Conservation (phyloP, 2,888 invertebrate species). For the Sesamia inferens region DNA sequence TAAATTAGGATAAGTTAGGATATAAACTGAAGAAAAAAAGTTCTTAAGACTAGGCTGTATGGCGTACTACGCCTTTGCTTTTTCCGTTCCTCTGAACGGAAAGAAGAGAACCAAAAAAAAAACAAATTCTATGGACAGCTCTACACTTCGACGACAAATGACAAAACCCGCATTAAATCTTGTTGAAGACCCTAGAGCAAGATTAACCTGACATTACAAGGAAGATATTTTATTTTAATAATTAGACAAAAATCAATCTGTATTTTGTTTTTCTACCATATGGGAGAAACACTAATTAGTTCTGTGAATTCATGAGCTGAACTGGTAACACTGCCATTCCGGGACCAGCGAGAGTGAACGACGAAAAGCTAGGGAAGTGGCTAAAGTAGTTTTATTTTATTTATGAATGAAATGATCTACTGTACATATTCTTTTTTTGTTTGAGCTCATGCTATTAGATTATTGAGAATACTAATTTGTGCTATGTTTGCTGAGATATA, state of each 20-base stretch:
- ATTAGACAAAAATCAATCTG: not conserved
- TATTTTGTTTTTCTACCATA: not conserved
- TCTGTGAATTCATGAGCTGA: not conserved
- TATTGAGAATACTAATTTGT: conserved; percentile 35
- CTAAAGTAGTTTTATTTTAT: conserved; percentile 69
- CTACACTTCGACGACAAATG: no score
- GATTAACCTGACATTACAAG: no score
- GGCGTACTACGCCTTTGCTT: no score
- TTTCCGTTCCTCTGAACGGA: no score
- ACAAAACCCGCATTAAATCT: no score
- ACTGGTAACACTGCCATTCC: conserved; percentile 56
- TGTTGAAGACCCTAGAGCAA: no score
- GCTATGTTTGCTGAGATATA: conserved; percentile 30
- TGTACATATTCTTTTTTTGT: conserved; percentile 59
- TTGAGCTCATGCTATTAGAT: conserved; percentile 28
- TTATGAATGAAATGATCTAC: conserved; percentile 74
- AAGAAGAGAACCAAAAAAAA: no score
- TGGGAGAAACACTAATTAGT: conserved; percentile 5
- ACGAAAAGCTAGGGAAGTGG: conserved; percentile 54
- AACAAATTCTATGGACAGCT: no score
- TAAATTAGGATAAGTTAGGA: no score
- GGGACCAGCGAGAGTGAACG: conserved; percentile 54
- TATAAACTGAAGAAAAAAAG: no score
- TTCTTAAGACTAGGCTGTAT: no score
- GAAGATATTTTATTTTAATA: not conserved